These are phyloP conservation scores for Plecotus auritus DNA, from an alignment of 2,113 vertebrate genomes.

Conservation along the genomic window DNA sequence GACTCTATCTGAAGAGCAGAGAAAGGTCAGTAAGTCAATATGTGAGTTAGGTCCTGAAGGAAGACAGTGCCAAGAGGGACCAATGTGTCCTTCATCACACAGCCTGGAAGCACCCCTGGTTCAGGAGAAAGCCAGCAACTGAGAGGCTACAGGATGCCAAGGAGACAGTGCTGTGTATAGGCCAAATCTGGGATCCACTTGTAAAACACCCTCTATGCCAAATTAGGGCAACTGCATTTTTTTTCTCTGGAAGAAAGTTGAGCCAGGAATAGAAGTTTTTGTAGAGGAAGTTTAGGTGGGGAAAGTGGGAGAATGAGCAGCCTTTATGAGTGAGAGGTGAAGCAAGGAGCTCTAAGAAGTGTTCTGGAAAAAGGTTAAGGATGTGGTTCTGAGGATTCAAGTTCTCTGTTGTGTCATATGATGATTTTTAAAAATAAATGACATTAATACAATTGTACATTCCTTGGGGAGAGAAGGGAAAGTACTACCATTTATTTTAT, in stretches of 20 bases:
- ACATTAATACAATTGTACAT: background rate
- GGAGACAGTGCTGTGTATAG: accelerated
- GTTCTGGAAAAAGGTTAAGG: background rate
- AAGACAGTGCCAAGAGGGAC: background rate
- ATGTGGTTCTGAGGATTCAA: background rate
- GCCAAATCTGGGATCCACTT: too few relatives aligned
- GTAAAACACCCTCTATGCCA: background rate
- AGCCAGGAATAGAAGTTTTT: background rate
- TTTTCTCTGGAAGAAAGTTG: background rate
- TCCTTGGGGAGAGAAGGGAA: background rate
- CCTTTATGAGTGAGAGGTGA: background rate
- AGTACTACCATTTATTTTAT: background rate
- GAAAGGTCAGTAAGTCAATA: background rate
- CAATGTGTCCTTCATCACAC: background rate
- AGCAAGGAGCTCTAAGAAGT: background rate
- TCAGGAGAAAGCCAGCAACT: background rate
- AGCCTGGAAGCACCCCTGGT: too few relatives aligned
- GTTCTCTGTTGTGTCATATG: background rate
- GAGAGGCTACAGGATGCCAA: background rate
- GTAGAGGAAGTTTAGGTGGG: background rate
- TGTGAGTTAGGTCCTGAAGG: background rate
- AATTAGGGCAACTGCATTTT: background rate
- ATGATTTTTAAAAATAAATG: background rate
- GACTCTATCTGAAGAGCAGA: background rate
- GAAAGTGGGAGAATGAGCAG: background rate